phyloP scores from a whole-genome alignment of 2,113 vertebrate genomes.

The Festucalex cinctus region DNA sequence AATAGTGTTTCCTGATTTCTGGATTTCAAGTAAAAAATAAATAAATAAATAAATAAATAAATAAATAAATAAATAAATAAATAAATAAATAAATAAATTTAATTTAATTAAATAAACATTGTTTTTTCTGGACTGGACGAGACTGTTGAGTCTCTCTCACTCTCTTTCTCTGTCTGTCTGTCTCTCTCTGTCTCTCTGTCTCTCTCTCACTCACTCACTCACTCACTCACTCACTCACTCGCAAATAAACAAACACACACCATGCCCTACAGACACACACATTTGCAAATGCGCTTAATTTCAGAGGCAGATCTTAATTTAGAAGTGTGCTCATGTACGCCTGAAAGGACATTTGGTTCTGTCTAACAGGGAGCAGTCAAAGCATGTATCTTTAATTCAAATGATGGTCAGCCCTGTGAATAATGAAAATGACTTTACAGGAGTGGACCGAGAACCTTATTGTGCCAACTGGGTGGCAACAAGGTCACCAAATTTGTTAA shows the following conservation, averaged over 20 bases:
- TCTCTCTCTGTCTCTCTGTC: too few relatives aligned
- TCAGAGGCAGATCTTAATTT: slow-evolving; percentile 41
- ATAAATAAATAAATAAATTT: too few relatives aligned
- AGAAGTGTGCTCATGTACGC: slow-evolving; percentile 35
- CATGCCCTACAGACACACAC: not conserved
- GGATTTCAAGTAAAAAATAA: too few relatives aligned
- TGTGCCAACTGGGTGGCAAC: not conserved
- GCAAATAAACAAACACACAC: not conserved
- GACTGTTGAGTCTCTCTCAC: too few relatives aligned
- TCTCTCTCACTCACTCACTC: not conserved
- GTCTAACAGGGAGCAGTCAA: slow-evolving; percentile 36
- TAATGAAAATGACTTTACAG: slow-evolving; percentile 38
- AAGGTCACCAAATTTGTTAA: too few relatives aligned
- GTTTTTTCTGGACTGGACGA: not conserved
- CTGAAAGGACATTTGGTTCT: slow-evolving; percentile 46
- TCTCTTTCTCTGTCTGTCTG: too few relatives aligned
- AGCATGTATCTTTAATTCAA: slow-evolving; percentile 53
- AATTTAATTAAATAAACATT: too few relatives aligned
- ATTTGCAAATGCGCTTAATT: slow-evolving; percentile 13
- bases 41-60: too few relatives aligned
- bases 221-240: slow-evolving; percentile 11
- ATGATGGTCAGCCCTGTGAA: slow-evolving; percentile 46
- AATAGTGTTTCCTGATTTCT: too few relatives aligned
- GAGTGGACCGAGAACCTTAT: slow-evolving; percentile 2
- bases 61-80: too few relatives aligned